Conservation (phyloP, 2,888 invertebrate genomes). For the Calliopum simillimum region DNA sequence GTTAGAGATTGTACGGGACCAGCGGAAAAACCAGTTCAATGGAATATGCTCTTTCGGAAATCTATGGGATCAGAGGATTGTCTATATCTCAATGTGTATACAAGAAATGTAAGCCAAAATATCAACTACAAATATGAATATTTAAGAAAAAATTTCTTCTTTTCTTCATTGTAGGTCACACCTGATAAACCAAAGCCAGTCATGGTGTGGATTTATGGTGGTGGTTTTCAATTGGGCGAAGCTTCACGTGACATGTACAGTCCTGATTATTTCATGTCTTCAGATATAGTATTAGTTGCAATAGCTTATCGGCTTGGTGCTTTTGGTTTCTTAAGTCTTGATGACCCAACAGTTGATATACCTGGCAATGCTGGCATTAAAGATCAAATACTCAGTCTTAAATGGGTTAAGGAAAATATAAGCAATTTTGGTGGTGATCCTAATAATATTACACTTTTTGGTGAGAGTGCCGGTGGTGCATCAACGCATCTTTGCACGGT, state of each 20-base stretch:
- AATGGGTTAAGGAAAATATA: slow-evolving; percentile 70
- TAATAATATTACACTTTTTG: slow-evolving; percentile 69
- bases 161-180: slow-evolving; percentile 50
- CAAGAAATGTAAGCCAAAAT: slow-evolving; percentile 59
- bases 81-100: slow-evolving; percentile 69
- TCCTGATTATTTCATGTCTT: slow-evolving; percentile 68
- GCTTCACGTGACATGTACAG: slow-evolving; percentile 65
- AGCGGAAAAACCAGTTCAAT: slow-evolving; percentile 62
- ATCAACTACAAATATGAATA: not conserved
- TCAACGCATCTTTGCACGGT: slow-evolving; percentile 68
- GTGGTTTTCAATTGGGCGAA: slow-evolving; percentile 68
- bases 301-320: slow-evolving; percentile 69
- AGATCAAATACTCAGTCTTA: slow-evolving; percentile 69
- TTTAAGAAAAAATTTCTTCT: not conserved
- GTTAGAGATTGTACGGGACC: slow-evolving; percentile 66
- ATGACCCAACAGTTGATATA: slow-evolving; percentile 67
- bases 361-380: slow-evolving; percentile 71
- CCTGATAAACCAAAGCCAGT: slow-evolving; percentile 60
- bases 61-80: slow-evolving; percentile 70
- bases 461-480: slow-evolving; percentile 70
- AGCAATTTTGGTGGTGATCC: slow-evolving; percentile 69
- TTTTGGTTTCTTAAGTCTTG: slow-evolving; percentile 68
- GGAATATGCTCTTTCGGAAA: slow-evolving; percentile 59
- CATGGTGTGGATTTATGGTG: slow-evolving; percentile 70
- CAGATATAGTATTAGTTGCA: slow-evolving; percentile 68